A percentile compares a stretch with the other conserved stretches of the same genome.
phyloP scores from a whole-genome alignment of 2,888 invertebrate species.

The Sisyra terminalis region DNA sequence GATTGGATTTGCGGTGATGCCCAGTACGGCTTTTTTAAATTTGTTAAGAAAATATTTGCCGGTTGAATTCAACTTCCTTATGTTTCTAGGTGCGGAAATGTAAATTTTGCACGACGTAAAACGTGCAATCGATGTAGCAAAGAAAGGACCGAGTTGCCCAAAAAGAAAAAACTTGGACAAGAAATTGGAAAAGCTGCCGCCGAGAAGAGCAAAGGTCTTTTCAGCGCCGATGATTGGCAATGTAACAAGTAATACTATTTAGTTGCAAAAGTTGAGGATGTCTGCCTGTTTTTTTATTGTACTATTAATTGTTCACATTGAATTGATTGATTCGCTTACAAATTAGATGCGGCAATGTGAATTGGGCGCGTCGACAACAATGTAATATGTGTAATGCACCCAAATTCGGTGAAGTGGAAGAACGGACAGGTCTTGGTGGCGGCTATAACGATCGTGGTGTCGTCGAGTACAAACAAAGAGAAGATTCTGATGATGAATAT shows the following conservation, averaged over 20 bases:
- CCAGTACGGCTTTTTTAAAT: conserved; percentile 13
- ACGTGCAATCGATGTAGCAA: conserved; percentile 88
- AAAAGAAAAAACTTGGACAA: conserved; percentile 74
- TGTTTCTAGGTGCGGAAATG: conserved; percentile 58
- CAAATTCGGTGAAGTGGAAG: conserved; percentile 86
- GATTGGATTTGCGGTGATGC: conserved; percentile 50
- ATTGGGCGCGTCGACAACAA: conserved; percentile 90
- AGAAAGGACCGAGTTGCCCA: conserved; percentile 33
- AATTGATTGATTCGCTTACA: neutral
- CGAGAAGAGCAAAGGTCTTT: conserved; percentile 91
- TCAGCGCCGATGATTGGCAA: conserved; percentile 98
- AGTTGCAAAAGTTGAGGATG: too few relatives aligned
- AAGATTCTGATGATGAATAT: conserved; percentile 82
- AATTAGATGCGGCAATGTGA: conserved; percentile 87
- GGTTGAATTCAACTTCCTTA: neutral
- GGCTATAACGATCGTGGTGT: conserved; percentile 92
- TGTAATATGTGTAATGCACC: conserved; percentile 99
- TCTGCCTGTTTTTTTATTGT: neutral
- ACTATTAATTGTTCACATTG: neutral
- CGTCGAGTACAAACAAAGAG: conserved; percentile 85
- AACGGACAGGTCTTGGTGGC: conserved; percentile 64
- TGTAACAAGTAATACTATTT: conserved; percentile 58
- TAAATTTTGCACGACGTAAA: conserved; percentile 82
- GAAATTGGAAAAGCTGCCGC: conserved; percentile 98
- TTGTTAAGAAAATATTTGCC: neutral